phyloP scores from a whole-genome alignment of 2,888 invertebrate species.

The Pyralis farinalis region DNA sequence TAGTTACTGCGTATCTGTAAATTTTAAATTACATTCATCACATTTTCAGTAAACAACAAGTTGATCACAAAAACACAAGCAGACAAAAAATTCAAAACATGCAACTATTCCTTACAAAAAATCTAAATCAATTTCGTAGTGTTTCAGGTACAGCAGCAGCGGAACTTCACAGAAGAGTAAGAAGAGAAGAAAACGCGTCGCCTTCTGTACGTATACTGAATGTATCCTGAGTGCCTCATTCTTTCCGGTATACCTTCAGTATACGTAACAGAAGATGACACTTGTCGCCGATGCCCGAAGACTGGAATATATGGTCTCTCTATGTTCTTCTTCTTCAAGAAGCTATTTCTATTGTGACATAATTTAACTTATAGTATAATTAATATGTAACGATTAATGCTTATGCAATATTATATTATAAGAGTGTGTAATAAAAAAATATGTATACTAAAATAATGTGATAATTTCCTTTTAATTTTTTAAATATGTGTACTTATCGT shows the following conservation, averaged over 20 bases:
- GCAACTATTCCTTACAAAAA: not conserved
- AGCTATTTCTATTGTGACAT: constrained; percentile 4
- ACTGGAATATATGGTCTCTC: constrained; percentile 23
- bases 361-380: not conserved
- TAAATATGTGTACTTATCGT: no score
- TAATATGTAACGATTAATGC: no score
- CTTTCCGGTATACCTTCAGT: constrained; percentile 99
- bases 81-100: not conserved
- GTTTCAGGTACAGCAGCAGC: constrained; percentile 34
- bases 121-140: constrained; percentile 20
- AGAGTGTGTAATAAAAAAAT: no score
- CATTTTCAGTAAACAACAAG: not conserved
- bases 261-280: constrained; percentile 99
- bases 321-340: constrained; percentile 13
- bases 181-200: constrained; percentile 82
- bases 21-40: not conserved
- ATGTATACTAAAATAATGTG: no score
- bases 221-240: constrained; percentile 98
- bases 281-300: constrained; percentile 74
- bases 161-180: constrained; percentile 19
- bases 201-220: constrained; percentile 99
- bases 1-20: not conserved
- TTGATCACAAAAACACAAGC: not conserved
- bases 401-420: no score
- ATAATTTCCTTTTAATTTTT: no score